Evolutionary conservation across 2,888 invertebrate genomes (phyloP).

Genomic region (Candidula unifasciata): DNA sequence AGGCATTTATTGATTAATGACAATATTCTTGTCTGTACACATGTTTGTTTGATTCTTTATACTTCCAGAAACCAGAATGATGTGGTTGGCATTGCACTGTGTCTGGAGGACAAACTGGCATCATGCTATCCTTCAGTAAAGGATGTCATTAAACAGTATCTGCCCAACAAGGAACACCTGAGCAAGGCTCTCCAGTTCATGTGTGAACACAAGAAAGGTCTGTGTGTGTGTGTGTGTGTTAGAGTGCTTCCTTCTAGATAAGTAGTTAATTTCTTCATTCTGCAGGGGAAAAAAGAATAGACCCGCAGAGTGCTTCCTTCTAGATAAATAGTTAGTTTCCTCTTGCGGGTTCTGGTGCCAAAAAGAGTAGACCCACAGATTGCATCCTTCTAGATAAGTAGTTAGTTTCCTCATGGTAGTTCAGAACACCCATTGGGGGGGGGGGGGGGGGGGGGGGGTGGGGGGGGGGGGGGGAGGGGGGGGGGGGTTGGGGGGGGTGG

Average conservation of each 20-base stretch:
- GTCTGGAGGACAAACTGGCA: conserved; percentile 15
- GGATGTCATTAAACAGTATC: not conserved
- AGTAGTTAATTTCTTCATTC: too few species aligned
- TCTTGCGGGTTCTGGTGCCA: too few species aligned
- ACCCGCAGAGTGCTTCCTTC: not conserved
- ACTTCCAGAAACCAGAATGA: conserved; percentile 18
- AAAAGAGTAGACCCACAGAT: too few species aligned
- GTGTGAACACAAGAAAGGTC: conserved; percentile 32
- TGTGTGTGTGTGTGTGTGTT: not conserved
- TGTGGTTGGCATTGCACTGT: conserved; percentile 2
- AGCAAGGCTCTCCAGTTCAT: not conserved
- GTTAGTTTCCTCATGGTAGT: too few species aligned
- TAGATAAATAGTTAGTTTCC: too few species aligned
- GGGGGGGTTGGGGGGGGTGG: too few species aligned
- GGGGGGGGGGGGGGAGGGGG: too few species aligned
- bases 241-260: not conserved
- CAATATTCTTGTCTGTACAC: not conserved
- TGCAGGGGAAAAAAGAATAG: too few species aligned
- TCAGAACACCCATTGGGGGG: too few species aligned
- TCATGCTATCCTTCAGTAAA: not conserved
- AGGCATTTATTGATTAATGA: not conserved
- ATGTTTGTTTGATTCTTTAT: not conserved
- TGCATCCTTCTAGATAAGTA: too few species aligned
- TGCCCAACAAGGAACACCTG: conserved; percentile 3
- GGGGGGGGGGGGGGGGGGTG: too few species aligned